Percentiles rank a stretch among this genome's conserved stretches.
These are phyloP conservation scores for Oophaga sylvatica DNA, from an alignment of 2,797 vertebrate species.

Conservation along the genomic window DNA sequence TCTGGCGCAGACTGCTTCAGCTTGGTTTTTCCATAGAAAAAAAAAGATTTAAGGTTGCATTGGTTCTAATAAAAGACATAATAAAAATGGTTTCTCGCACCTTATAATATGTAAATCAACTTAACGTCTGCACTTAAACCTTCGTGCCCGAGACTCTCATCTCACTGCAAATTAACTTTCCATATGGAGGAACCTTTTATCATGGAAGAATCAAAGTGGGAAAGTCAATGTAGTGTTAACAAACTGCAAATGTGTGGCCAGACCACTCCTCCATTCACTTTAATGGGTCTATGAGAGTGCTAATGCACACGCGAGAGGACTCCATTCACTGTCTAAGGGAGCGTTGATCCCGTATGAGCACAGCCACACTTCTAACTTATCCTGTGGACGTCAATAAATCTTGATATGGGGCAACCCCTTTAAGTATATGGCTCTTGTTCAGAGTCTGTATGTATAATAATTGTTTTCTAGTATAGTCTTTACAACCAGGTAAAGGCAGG, in stretches of 20 bases:
- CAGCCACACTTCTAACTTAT: no score
- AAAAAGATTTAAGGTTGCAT: slow-evolving; percentile 31
- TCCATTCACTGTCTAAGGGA: no score
- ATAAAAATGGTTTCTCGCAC: slow-evolving; percentile 49
- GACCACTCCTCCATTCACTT: no score
- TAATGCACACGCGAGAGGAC: no score
- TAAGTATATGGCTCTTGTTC: background rate
- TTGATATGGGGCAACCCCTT: no score
- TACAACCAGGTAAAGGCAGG: no score
- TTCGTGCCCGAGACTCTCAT: slow-evolving; percentile 17
- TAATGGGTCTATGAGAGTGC: no score
- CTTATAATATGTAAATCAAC: slow-evolving; percentile 57
- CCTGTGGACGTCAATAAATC: no score
- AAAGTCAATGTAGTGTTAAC: background rate
- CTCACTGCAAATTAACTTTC: slow-evolving; percentile 16
- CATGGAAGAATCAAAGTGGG: background rate
- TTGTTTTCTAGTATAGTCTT: no score
- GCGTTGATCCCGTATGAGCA: no score
- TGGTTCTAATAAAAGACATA: slow-evolving; percentile 53
- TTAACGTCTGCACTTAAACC: slow-evolving; percentile 48
- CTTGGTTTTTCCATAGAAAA: slow-evolving; percentile 43
- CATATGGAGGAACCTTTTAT: background rate
- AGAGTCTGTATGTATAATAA: background rate
- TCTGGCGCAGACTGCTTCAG: slow-evolving; percentile 46
- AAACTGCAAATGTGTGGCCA: background rate